These are phyloP conservation scores for Cryptocephalus primarius DNA, from an alignment of 2,888 invertebrate species.

Conservation along the genomic window DNA sequence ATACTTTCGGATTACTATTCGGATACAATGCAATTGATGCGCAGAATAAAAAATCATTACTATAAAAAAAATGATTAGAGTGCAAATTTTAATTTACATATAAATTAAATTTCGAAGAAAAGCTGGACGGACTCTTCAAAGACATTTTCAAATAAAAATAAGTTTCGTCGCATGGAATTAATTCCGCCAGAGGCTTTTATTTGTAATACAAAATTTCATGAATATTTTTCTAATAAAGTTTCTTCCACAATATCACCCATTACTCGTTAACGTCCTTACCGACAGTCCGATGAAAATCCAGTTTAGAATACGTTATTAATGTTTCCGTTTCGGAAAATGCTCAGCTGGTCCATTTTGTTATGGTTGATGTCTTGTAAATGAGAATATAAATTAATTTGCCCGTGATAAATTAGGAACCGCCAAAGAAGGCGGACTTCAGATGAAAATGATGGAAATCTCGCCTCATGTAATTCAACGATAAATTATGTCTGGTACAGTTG, in stretches of 20 bases:
- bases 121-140: no score
- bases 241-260: no score
- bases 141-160: no score
- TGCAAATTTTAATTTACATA: no score
- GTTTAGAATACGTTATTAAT: slow-evolving; percentile 1
- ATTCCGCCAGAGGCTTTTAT: not conserved
- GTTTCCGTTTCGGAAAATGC: slow-evolving; percentile 1
- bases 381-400: slow-evolving; percentile 3
- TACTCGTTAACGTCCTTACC: not conserved
- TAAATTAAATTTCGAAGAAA: no score
- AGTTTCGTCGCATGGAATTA: no score
- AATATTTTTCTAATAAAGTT: not conserved
- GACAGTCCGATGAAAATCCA: not conserved
- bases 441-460: not conserved
- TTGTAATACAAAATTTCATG: not conserved
- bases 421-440: not conserved
- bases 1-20: no score
- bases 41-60: no score
- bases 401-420: not conserved
- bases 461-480: no score
- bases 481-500: no score
- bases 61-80: no score
- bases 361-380: slow-evolving; percentile 1
- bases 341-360: slow-evolving; percentile 1
- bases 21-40: no score